Percentiles rank a stretch among this genome's conserved stretches.
Evolutionary conservation across 2,888 invertebrate genomes (phyloP).

Genomic region (Hypomecis punctinalis): DNA sequence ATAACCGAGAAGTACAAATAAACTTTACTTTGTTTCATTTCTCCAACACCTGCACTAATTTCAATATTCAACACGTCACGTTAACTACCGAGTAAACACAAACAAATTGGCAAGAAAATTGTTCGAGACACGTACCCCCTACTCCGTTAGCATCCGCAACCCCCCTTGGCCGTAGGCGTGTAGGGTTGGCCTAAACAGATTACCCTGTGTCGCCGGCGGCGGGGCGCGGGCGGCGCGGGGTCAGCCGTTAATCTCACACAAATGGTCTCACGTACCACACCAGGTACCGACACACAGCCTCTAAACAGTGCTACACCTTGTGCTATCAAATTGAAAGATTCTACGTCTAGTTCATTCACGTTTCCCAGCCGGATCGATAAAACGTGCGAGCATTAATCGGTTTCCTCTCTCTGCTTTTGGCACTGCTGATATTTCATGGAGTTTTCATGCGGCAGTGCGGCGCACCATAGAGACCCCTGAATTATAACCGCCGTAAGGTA

Average conservation of each 20-base stretch:
- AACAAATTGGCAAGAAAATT: constrained; percentile 32
- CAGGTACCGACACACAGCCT: constrained; percentile 26
- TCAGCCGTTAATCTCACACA: constrained; percentile 71
- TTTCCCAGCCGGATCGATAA: constrained; percentile 5
- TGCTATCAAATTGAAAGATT: constrained; percentile 3
- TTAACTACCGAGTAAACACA: constrained; percentile 19
- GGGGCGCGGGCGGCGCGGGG: constrained; percentile 42
- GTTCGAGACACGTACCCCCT: constrained; percentile 20
- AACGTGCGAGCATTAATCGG: constrained; percentile 2
- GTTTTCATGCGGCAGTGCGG: not conserved
- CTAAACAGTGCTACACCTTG: constrained; percentile 20
- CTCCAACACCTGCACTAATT: constrained; percentile 8
- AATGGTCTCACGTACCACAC: constrained; percentile 71
- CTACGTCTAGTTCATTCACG: constrained; percentile 5
- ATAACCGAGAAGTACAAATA: not conserved
- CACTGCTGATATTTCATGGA: constrained; percentile 25
- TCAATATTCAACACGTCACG: constrained; percentile 1
- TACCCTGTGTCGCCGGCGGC: constrained; percentile 56
- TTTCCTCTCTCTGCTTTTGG: not conserved
- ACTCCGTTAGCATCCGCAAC: constrained; percentile 35
- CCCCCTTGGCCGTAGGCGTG: constrained; percentile 38
- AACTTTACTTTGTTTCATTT: not conserved
- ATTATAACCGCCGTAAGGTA: constrained; percentile 56
- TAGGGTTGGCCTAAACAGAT: constrained; percentile 59
- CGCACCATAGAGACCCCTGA: constrained; percentile 48